These are phyloP conservation scores for Embidobia sp. DNA, from an alignment of 2,888 invertebrate genomes.

Conservation along the genomic window DNA sequence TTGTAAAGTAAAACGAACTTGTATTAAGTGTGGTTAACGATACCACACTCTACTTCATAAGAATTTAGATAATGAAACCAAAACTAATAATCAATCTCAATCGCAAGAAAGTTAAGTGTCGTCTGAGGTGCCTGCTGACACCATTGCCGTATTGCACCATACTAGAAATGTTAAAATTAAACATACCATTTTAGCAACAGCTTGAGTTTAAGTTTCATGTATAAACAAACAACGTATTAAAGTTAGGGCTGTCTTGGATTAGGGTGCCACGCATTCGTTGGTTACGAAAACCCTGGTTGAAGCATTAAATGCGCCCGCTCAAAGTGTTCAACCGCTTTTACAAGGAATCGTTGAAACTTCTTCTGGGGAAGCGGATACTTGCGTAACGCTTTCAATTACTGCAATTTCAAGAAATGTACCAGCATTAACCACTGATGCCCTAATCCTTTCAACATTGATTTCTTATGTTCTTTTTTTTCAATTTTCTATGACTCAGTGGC, in stretches of 20 bases:
- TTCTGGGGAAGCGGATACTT: neutral
- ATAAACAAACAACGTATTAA: no score
- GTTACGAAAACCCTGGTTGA: neutral
- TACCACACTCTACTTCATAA: no score
- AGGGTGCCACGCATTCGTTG: neutral
- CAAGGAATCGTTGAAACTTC: neutral
- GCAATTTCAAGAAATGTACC: neutral
- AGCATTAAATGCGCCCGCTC: neutral
- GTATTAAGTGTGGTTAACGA: no score
- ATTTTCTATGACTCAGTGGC: neutral
- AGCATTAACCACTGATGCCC: constrained; percentile 7
- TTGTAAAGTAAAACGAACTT: no score
- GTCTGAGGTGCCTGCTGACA: no score
- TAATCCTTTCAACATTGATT: constrained; percentile 4
- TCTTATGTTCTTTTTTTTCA: constrained; percentile 1
- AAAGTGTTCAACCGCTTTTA: neutral
- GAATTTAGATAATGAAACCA: no score
- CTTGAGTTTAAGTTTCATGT: no score
- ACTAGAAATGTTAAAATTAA: no score
- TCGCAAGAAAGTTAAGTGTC: no score
- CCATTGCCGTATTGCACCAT: no score
- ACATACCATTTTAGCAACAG: no score
- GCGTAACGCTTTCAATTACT: neutral
- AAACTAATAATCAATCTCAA: no score
- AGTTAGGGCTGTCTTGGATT: neutral